Base-by-base conservation (phyloP, 2,888 invertebrate species). In the Drosophila mettleri region DNA sequence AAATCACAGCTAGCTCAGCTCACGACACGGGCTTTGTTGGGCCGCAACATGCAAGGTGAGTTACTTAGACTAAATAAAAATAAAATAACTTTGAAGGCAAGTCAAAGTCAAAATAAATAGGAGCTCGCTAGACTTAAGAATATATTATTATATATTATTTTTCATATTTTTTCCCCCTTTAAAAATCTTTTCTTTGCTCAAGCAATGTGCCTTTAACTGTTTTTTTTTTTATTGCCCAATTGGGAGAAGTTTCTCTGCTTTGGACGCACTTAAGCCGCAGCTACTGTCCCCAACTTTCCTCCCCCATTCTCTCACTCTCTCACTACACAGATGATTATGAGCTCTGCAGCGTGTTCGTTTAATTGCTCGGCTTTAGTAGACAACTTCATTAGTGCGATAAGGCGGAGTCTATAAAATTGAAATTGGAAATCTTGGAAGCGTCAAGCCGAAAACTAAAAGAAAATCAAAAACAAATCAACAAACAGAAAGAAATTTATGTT, bases 1-100 rank as follows among this genome's bases (percentile, higher is more conserved):
- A 96, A 92, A 95, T 97, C 92, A 94, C 95, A 68, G 96, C 97
- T 68, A 96, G 96, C 91, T 96, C 96, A 62, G 95, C 96, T 83
- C 96, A 96, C 92, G 96, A 97, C 92, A 94, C 94, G 79, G 95
- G 95, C 86, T 96, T 95, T 91, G 96, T 97, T 74, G 97, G 97
- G 85, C 96, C 97, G 36, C 95, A 95, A 89, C 95, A 95, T 92
- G 96, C 95, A 91, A 95, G 97, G 97, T 96, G 92, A 93, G 93
- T 79, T 67, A 8, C n/a, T n/a, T n/a, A n/a, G n/a, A 14, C 6
- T 18, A 3, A 49, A 36, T 2, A 3, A n/a, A n/a, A 7, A 14
- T 38, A 22, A n/a, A 22, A 16, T 2, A 16, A 16, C 6, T 29
- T 29, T 8, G 2, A 2, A 6, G 24, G 2, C 24, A 24, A 24